Conservation (phyloP, 2,113 vertebrate genomes). For the Phalacrocorax aristotelis region DNA sequence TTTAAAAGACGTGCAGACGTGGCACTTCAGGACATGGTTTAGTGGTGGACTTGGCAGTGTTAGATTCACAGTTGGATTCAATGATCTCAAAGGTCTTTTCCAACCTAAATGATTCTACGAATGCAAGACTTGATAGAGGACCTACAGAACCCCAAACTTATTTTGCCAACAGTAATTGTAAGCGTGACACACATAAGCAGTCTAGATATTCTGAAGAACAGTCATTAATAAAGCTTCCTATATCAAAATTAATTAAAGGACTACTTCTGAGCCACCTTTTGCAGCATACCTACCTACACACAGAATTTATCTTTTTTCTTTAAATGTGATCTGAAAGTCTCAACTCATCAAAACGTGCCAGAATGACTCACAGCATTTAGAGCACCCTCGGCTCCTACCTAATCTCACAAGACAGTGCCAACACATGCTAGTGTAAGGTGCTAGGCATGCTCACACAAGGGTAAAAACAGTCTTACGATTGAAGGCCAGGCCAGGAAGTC, state of each 20-base stretch:
- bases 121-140: neutral
- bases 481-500: neutral
- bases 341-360: neutral
- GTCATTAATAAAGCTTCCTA: neutral
- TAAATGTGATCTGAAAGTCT: neutral
- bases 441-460: neutral
- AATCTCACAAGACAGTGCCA: neutral
- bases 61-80: rapidly evolving
- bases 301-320: neutral
- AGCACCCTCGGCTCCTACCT: neutral
- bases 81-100: neutral
- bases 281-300: neutral
- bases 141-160: neutral
- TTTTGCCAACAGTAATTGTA: neutral
- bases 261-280: neutral
- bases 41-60: neutral
- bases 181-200: neutral
- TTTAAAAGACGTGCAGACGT: neutral
- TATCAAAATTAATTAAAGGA: neutral
- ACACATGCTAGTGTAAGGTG: neutral
- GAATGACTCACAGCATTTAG: neutral
- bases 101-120: neutral
- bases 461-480: neutral
- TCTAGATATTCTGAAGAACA: neutral
- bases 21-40: neutral